These are phyloP conservation scores for Eudemis profundana DNA, from an alignment of 2,888 invertebrate species.

Conservation along the genomic window DNA sequence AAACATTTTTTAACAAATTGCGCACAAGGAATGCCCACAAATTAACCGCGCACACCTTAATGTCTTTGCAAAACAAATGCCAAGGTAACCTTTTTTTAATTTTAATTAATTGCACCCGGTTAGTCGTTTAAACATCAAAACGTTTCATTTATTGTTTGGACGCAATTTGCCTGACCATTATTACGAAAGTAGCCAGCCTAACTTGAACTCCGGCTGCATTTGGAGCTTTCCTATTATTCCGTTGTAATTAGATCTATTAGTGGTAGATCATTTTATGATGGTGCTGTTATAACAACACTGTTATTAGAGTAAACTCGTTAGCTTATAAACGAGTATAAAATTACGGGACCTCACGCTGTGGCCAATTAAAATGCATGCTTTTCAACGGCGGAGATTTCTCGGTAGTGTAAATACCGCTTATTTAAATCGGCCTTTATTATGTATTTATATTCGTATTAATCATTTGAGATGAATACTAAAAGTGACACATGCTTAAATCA, in stretches of 20 bases:
- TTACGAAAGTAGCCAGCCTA: constrained; percentile 42
- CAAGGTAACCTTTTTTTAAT: constrained; percentile 54
- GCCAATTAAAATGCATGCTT: constrained; percentile 66
- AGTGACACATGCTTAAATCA: constrained; percentile 12
- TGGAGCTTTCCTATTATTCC: constrained; percentile 40
- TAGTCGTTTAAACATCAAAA: constrained; percentile 41
- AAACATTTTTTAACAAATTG: constrained; percentile 30
- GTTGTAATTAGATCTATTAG: constrained; percentile 30
- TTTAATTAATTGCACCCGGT: constrained; percentile 52
- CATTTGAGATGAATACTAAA: constrained; percentile 28
- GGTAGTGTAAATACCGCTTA: constrained; percentile 59
- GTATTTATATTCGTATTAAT: constrained; percentile 28
- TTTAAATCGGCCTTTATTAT: constrained; percentile 58
- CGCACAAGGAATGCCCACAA: constrained; percentile 44
- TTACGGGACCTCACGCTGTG: constrained; percentile 67
- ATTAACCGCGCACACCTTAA: constrained; percentile 57
- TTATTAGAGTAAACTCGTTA: constrained; percentile 63
- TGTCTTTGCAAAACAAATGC: constrained; percentile 54
- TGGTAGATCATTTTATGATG: constrained; percentile 42
- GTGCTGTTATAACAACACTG: constrained; percentile 49
- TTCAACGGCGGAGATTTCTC: constrained; percentile 56
- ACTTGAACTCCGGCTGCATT: constrained; percentile 32
- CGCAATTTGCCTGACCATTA: constrained; percentile 38
- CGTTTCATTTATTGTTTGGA: constrained; percentile 42
- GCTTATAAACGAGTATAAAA: constrained; percentile 64